Evolutionary conservation across 2,113 vertebrate species (phyloP).

Genomic region (Laticauda colubrina): DNA sequence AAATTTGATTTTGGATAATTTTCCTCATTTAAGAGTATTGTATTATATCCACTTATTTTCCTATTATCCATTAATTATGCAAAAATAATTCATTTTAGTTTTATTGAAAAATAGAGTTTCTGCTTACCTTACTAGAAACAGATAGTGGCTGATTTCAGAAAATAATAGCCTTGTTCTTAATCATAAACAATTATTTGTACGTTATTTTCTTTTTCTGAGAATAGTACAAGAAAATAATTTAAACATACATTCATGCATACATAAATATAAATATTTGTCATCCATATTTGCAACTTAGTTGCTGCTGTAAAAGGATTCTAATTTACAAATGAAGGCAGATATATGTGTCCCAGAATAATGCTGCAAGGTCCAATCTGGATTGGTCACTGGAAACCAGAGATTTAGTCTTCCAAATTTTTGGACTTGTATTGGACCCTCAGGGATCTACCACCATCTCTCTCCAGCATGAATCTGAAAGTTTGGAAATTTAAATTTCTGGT

Average conservation of each 20-base stretch:
- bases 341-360: neutral
- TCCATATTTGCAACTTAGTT: neutral
- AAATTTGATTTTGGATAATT: neutral
- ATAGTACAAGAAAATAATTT: neutral
- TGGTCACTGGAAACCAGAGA: neutral
- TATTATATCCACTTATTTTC: neutral
- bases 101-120: neutral
- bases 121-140: neutral
- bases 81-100: neutral
- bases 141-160: neutral
- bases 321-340: neutral
- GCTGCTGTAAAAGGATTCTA: neutral
- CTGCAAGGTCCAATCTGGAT: neutral
- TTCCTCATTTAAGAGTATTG: neutral
- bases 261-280: neutral
- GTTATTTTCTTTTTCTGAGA: neutral
- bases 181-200: neutral
- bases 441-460: neutral
- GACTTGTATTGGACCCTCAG: neutral
- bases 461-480: too few relatives aligned
- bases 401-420: neutral
- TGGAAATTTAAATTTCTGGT: too few relatives aligned
- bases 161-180: neutral
- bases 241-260: neutral
- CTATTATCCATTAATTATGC: neutral